A percentile compares a stretch with the other conserved stretches of the same genome.
Evolutionary conservation across 2,113 vertebrate genomes (phyloP).

Genomic region (Emydocephalus ijimae): DNA sequence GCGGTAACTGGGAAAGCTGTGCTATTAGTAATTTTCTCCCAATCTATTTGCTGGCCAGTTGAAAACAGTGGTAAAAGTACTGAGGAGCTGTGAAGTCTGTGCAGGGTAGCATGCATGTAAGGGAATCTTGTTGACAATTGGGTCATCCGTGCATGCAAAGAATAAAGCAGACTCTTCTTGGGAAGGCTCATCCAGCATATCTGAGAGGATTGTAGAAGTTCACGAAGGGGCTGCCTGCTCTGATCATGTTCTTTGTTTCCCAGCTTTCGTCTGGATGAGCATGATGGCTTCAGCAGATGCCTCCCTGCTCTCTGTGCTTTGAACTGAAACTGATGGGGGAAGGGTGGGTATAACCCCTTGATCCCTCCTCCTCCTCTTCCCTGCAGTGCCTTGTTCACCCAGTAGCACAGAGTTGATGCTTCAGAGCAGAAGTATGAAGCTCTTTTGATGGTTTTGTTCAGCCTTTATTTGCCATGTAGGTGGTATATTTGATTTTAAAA

Average conservation of each 20-base stretch:
- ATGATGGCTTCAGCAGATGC: slow-evolving; percentile 27
- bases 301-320: neutral
- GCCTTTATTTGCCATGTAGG: neutral
- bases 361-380: neutral
- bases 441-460: neutral
- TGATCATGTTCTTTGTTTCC: slow-evolving; percentile 3
- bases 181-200: neutral
- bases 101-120: neutral
- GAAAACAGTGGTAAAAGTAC: neutral
- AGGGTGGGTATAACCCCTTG: neutral
- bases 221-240: neutral
- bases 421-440: neutral
- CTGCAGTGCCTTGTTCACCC: neutral
- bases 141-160: slow-evolving; percentile 2
- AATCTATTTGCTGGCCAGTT: neutral
- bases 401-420: neutral
- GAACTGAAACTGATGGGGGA: neutral
- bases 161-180: neutral
- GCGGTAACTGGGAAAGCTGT: neutral
- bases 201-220: neutral
- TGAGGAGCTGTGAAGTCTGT: neutral
- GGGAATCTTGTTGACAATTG: neutral
- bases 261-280: neutral
- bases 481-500: neutral
- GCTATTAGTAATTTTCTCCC: neutral